phyloP scores from a whole-genome alignment of 2,113 vertebrate species.

The Fregata magnificens region DNA sequence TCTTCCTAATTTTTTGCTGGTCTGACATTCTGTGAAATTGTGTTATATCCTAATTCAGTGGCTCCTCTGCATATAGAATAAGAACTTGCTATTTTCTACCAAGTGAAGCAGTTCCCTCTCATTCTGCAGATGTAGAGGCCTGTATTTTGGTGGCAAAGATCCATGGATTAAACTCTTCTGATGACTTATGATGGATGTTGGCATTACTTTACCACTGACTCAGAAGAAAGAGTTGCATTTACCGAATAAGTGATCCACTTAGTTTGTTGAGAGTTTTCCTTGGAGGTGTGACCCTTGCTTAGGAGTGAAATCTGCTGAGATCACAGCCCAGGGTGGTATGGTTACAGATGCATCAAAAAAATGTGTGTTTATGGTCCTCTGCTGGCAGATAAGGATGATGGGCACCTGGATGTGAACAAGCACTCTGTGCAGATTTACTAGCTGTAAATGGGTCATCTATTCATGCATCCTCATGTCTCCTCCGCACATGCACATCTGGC shows the following conservation, averaged over 20 bases:
- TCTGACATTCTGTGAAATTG: slow-evolving; percentile 30
- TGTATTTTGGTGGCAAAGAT: neutral
- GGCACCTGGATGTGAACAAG: neutral
- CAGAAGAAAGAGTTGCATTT: neutral
- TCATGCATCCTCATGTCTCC: neutral
- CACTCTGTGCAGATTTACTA: neutral
- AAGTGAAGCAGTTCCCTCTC: neutral
- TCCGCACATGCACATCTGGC: accelerated
- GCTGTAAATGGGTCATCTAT: neutral
- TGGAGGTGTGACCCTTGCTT: neutral
- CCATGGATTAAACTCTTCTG: neutral
- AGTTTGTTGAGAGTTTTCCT: neutral
- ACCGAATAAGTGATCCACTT: neutral
- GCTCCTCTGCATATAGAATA: slow-evolving; percentile 5
- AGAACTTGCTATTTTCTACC: slow-evolving; percentile 1
- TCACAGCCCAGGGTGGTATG: neutral
- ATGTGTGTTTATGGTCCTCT: neutral
- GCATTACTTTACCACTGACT: neutral
- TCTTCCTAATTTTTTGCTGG: slow-evolving; percentile 21
- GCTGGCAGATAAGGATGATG: neutral
- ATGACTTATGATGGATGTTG: neutral
- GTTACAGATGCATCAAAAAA: neutral
- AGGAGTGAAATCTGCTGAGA: neutral
- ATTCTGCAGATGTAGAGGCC: neutral
- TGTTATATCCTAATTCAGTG: slow-evolving; percentile 22